Evolutionary conservation across 1,140 invertebrate species (phyloP).

Genomic region (Solen grandis): DNA sequence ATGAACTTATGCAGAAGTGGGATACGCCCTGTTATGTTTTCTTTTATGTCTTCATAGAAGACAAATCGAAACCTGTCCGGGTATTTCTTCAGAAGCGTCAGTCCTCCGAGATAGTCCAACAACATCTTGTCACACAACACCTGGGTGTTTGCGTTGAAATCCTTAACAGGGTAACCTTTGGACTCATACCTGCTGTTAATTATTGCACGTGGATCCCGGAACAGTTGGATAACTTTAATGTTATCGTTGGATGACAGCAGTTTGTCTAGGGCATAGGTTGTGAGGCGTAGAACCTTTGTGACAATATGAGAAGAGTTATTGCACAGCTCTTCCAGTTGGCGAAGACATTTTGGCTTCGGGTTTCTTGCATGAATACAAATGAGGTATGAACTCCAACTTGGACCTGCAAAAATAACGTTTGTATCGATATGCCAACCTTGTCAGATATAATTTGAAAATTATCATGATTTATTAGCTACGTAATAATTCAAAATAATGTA

Average conservation of each 20-base stretch:
- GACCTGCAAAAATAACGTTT: slow-evolving; percentile 37
- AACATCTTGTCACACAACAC: slow-evolving; percentile 31
- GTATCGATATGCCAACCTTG: no score
- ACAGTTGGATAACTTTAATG: slow-evolving; percentile 40
- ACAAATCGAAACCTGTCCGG: slow-evolving; percentile 25
- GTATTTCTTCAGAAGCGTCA: not conserved
- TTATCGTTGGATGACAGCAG: slow-evolving; percentile 12
- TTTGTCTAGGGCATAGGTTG: not conserved
- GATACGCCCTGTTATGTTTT: not conserved
- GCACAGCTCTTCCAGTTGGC: slow-evolving; percentile 18
- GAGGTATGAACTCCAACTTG: slow-evolving; percentile 19
- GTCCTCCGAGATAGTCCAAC: not conserved
- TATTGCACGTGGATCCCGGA: slow-evolving; percentile 35
- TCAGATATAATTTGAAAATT: no score
- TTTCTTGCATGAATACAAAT: not conserved
- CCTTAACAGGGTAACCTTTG: slow-evolving; percentile 19
- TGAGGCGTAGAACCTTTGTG: slow-evolving; percentile 36
- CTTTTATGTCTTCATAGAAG: slow-evolving; percentile 18
- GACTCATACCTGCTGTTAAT: slow-evolving; percentile 28
- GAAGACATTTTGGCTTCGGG: slow-evolving; percentile 9
- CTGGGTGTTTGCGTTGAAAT: not conserved
- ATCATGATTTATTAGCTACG: no score
- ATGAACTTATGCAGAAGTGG: slow-evolving; percentile 5
- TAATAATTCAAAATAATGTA: no score
- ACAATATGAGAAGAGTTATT: slow-evolving; percentile 12